These are phyloP conservation scores for Venturia canescens DNA, from an alignment of 1,140 invertebrate genomes.

Conservation along the genomic window DNA sequence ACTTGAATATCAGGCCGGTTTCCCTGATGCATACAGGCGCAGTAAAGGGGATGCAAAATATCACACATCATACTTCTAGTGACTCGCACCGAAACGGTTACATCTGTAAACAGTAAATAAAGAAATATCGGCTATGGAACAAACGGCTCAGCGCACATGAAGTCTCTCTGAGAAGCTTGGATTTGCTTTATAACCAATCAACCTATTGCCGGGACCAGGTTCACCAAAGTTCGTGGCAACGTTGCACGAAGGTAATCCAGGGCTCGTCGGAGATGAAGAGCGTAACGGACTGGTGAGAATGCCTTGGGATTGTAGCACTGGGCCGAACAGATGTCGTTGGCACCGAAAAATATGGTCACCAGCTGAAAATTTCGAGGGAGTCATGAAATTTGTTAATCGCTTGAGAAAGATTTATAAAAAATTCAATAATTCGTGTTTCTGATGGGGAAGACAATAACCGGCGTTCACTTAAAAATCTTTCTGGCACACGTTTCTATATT, in stretches of 20 bases:
- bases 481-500: no score
- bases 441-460: no score
- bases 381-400: no score
- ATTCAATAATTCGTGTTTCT: no score
- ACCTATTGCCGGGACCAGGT: constrained; percentile 87
- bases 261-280: constrained; percentile 80
- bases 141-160: neutral
- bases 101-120: constrained; percentile 75
- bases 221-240: constrained; percentile 86
- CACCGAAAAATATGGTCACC: constrained; percentile 91
- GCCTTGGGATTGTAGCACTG: constrained; percentile 82
- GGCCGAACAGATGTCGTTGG: constrained; percentile 89
- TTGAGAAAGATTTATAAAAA: no score
- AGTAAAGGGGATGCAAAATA: constrained; percentile 83
- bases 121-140: neutral
- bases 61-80: constrained; percentile 82
- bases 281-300: constrained; percentile 80
- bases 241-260: constrained; percentile 82
- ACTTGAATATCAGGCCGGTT: constrained; percentile 77
- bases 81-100: constrained; percentile 83
- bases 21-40: constrained; percentile 83
- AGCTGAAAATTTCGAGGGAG: constrained; percentile 74
- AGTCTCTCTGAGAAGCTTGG: neutral
- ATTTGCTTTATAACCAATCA: constrained; percentile 56
- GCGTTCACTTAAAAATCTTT: no score